These are phyloP conservation scores for Spodoptera picta DNA, from an alignment of 2,888 invertebrate genomes.

Conservation along the genomic window DNA sequence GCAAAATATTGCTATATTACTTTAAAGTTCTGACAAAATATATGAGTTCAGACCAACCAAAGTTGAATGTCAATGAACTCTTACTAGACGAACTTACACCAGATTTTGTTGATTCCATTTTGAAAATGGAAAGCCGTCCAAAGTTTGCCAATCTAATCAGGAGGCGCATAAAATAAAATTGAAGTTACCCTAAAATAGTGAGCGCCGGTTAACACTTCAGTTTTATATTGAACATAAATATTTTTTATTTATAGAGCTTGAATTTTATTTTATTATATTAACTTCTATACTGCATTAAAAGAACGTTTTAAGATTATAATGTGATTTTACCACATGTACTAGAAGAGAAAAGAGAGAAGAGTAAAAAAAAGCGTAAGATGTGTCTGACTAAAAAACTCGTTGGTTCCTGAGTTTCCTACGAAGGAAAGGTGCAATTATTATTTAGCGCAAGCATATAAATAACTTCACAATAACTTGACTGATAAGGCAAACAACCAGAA, in stretches of 20 bases:
- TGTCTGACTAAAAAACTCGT: too few relatives aligned
- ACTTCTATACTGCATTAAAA: too few relatives aligned
- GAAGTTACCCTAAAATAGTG: conserved; percentile 39
- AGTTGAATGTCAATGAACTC: conserved; percentile 29
- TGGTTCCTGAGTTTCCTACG: too few relatives aligned
- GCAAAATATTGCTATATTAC: conserved; percentile 37
- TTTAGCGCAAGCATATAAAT: too few relatives aligned
- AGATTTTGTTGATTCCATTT: conserved; percentile 47
- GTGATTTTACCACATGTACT: too few relatives aligned
- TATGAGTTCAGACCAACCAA: conserved; percentile 21
- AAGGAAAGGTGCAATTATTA: too few relatives aligned
- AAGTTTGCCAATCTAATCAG: conserved; percentile 54
- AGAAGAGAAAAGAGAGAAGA: too few relatives aligned
- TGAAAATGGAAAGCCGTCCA: conserved; percentile 44
- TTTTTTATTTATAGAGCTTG: conserved; percentile 25
- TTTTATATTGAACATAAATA: conserved; percentile 40
- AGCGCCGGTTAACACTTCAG: conserved; percentile 43
- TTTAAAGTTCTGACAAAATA: conserved; percentile 38
- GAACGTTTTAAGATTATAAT: too few relatives aligned
- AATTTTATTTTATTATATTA: background rate
- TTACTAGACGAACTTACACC: conserved; percentile 15
- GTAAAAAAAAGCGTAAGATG: too few relatives aligned
- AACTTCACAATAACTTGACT: too few relatives aligned
- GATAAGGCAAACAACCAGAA: too few relatives aligned
- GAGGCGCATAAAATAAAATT: conserved; percentile 50